Evolutionary conservation across 1,140 invertebrate genomes (phyloP), one percentile per base, ranked within the genome.

Genomic region (Lucilia cuprina): DNA sequence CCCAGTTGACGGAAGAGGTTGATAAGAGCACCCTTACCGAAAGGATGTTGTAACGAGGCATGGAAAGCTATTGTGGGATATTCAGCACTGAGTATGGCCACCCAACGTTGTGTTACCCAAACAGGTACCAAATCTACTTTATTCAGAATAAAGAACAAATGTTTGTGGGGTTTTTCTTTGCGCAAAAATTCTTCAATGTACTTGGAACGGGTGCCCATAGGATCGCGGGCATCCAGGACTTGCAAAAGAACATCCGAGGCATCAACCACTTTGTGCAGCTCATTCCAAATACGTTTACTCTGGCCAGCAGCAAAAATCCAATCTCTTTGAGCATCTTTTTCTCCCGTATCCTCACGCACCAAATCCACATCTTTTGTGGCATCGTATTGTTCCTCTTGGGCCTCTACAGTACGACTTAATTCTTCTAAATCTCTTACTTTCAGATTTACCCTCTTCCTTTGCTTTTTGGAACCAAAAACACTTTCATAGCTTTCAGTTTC

Each of bases 231-330:
- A 94, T 99, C 98, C 74, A 99, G 92, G 7, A 97, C 94, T 93
- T 99, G 97, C 17, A 99, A 92, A 30, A 99, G 91, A 9, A 99
- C 98, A 94, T 99, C 99, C 2, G 98, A 99, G 10, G 98, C 99
- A 92, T 99, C 99, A 77, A 99, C 96, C 12, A 99, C 98, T 94
- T 99, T 99, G 90, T 99, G 99, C 9, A 99, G 91, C 92, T 99
- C 99, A 93, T 98, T 99, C 99, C 99, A 99, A 88, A 99, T 99
- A 87, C 99, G 93, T 92, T 95, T 98, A 88, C 98, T 99, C 90
- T 98, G 97, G 5, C 99, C 99, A 47, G 97, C 97, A 80, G 93
- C 94, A 94, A 98, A 98, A 5, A 98, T 94, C 95, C 96, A 97
- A 87, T 96, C 96, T 84, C 96, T 93, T 65, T 94, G 94, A 1